A percentile compares a stretch with the other conserved stretches of the same genome.
Evolutionary conservation across 2,113 vertebrate species (phyloP).

Genomic region (Megaceryle maxima): DNA sequence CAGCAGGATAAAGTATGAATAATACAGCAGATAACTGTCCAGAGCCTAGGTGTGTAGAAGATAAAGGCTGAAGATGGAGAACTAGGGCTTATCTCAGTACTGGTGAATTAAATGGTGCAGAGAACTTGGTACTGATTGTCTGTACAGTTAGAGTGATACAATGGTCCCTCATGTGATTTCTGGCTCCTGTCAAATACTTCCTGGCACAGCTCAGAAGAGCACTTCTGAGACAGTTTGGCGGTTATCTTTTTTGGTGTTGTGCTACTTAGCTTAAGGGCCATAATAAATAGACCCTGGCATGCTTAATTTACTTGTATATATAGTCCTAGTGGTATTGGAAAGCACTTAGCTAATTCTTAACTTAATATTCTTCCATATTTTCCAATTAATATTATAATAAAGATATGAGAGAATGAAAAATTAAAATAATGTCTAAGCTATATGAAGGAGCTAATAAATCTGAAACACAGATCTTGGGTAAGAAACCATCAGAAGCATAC

Average conservation of each 20-base stretch:
- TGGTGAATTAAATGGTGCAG: background rate
- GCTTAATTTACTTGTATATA: background rate
- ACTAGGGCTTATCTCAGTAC: background rate
- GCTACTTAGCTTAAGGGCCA: background rate
- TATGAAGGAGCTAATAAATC: background rate
- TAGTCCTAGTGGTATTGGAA: background rate
- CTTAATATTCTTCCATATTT: background rate
- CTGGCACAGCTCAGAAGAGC: background rate
- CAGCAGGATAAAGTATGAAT: background rate
- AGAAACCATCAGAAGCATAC: background rate
- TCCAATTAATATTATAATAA: background rate
- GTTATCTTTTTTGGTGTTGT: background rate
- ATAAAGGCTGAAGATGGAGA: background rate
- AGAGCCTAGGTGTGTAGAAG: background rate
- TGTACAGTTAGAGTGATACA: background rate
- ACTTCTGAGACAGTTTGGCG: background rate
- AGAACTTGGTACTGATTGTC: background rate
- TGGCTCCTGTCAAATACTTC: slow-evolving; percentile 1
- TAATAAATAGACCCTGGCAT: background rate
- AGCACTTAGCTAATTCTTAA: background rate
- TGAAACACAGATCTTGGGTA: background rate
- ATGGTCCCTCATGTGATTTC: background rate
- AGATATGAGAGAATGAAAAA: background rate
- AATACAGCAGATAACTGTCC: background rate
- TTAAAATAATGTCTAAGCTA: background rate